Percentiles rank a stretch among this genome's conserved stretches.
Evolutionary conservation across 2,113 vertebrate species (phyloP).

Genomic region (Leptobrachium leishanense): DNA sequence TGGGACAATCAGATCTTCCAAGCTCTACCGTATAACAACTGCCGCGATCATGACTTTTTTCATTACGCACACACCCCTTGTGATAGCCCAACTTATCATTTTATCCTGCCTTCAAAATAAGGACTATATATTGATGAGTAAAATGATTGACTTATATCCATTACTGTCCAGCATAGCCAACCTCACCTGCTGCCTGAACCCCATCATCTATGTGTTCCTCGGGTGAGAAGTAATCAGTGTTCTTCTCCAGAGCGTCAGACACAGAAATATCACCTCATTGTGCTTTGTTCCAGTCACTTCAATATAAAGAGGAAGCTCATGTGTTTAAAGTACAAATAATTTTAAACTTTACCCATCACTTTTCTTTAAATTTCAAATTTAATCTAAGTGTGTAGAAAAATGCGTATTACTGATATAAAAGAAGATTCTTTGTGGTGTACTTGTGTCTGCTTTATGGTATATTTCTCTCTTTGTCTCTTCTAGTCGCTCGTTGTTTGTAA

Average conservation of each 20-base stretch:
- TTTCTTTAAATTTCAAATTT: too few relatives aligned
- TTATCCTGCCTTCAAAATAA: not conserved
- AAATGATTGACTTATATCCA: not conserved
- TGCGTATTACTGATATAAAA: too few relatives aligned
- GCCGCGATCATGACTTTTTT: not conserved
- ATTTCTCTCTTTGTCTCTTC: too few relatives aligned
- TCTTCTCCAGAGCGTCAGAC: not conserved
- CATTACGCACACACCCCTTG: not conserved
- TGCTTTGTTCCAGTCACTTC: too few relatives aligned
- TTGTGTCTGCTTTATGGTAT: too few relatives aligned
- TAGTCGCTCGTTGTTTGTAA: too few relatives aligned
- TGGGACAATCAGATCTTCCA: not conserved
- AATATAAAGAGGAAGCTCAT: too few relatives aligned
- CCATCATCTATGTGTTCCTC: slow-evolving; percentile 1
- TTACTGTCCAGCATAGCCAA: slow-evolving; percentile 3
- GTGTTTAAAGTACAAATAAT: too few relatives aligned
- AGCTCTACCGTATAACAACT: not conserved
- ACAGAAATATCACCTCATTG: too few relatives aligned
- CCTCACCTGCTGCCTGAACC: not conserved
- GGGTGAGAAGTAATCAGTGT: not conserved
- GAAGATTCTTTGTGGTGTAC: too few relatives aligned
- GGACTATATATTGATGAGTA: not conserved
- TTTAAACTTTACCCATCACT: too few relatives aligned
- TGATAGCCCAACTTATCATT: not conserved
- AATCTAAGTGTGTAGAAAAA: too few relatives aligned